phyloP scores from a whole-genome alignment of 2,888 invertebrate genomes.

The Sialis fuliginosa region DNA sequence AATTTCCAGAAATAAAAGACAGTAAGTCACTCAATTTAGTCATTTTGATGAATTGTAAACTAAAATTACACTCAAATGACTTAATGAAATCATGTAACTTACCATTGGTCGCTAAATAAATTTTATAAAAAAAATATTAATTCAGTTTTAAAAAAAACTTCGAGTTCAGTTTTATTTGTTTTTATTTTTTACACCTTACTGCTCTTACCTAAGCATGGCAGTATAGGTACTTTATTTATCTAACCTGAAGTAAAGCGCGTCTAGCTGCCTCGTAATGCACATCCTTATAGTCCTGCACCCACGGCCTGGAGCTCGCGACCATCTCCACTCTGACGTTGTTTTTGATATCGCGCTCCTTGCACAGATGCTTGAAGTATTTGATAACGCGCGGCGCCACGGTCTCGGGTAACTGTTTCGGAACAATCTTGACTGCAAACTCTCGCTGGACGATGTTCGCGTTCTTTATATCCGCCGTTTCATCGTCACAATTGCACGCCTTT shows the following conservation, averaged over 20 bases:
- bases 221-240: no score
- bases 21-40: no score
- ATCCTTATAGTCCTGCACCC: slow-evolving; percentile 23
- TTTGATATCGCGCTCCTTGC: slow-evolving; percentile 18
- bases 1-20: no score
- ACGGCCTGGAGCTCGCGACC: slow-evolving; percentile 19
- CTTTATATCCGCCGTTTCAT: slow-evolving; percentile 13
- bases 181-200: no score
- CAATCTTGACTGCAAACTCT: slow-evolving; percentile 22
- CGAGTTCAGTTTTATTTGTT: no score
- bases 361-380: slow-evolving; percentile 16
- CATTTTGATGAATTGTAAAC: no score
- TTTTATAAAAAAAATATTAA: no score
- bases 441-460: slow-evolving; percentile 15
- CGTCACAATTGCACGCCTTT: slow-evolving; percentile 20
- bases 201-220: no score
- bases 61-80: no score
- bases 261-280: slow-evolving; percentile 24
- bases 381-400: slow-evolving; percentile 11
- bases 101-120: no score
- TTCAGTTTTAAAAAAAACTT: no score
- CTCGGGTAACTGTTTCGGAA: slow-evolving; percentile 22
- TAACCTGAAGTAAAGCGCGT: slow-evolving; percentile 25
- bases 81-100: no score
- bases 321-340: slow-evolving; percentile 19